Base-by-base conservation (phyloP, 2,113 vertebrate species). In the Tamias sibiricus region DNA sequence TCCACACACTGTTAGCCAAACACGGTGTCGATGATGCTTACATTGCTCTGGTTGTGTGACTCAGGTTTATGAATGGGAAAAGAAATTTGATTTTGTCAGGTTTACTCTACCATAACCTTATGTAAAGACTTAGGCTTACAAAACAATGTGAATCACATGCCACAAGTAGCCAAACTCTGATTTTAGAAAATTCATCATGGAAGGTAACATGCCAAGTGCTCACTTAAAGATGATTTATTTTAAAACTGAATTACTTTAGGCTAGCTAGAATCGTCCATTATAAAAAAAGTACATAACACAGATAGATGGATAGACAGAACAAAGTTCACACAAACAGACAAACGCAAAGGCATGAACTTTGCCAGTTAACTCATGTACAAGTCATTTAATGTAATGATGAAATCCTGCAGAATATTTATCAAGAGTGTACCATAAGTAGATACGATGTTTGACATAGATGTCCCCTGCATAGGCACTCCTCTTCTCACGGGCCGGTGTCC, bases 101-200 rank as follows among this genome's bases (percentile, higher is more conserved):
- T 57, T 92, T 87, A 57, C 72, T 49, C 71, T 75, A 64, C 19
- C 26, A 86, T 74, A 40, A 95, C 24, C 68, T 35, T 28, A 32
- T 6, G 4, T 32, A 42, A 80, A 94, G 68, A 81, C 35, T 69
- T 82, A 76, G 57, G 9, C n/a, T 91, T 84, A 59, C 3, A 69
- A 86, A 90, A 81, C 20, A 90, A 77, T 59, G 64, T 66, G 72
- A 85, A 95, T 95, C 86, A 87, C 42, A 40, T 49, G 82, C 42
- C n/a, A 64, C 64, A 79, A 89, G 88, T 42, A 79, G 37, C 76
- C 54, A 64, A 75, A 24, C 40, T 94, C 75, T 90, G 59, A 95
- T 76, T 96, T 95, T 57, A 96, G 81, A 80, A 92, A 96, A 90
- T 68, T 80, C 69, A 66, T 72, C 47, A 86, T 79, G 42, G 84